Conservation (phyloP, 2,888 invertebrate genomes). For the Gerris lacustris region DNA sequence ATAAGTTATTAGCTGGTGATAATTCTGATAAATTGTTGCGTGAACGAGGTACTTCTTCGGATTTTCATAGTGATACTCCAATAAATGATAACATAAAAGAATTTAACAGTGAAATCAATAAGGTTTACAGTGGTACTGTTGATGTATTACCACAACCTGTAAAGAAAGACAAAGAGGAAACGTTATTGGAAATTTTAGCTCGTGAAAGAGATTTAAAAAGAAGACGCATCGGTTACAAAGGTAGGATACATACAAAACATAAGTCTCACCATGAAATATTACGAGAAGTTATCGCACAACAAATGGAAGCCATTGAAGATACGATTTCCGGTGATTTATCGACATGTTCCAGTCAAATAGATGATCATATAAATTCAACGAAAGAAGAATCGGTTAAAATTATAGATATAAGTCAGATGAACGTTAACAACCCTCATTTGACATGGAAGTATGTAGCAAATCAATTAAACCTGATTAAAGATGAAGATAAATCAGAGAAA, state of each 20-base stretch:
- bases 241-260: slow-evolving; percentile 24
- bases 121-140: not conserved
- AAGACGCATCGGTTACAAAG: slow-evolving; percentile 24
- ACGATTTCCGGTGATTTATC: not conserved
- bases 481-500: not conserved
- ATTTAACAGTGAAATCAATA: not conserved
- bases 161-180: not conserved
- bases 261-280: slow-evolving; percentile 25
- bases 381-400: not conserved
- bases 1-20: not conserved
- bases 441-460: not conserved
- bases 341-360: too few relatives aligned
- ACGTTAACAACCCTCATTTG: not conserved
- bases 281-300: slow-evolving; percentile 21
- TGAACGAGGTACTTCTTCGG: not conserved
- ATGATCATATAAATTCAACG: not conserved
- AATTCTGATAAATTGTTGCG: not conserved
- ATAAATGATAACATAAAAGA: too few relatives aligned
- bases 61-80: not conserved
- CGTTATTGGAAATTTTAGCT: not conserved
- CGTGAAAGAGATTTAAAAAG: slow-evolving; percentile 23
- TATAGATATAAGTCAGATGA: not conserved
- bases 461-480: not conserved
- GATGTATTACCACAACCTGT: not conserved
- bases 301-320: slow-evolving; percentile 17